These are phyloP conservation scores for Pterocles gutturalis DNA, from an alignment of 2,113 vertebrate genomes.

Conservation along the genomic window DNA sequence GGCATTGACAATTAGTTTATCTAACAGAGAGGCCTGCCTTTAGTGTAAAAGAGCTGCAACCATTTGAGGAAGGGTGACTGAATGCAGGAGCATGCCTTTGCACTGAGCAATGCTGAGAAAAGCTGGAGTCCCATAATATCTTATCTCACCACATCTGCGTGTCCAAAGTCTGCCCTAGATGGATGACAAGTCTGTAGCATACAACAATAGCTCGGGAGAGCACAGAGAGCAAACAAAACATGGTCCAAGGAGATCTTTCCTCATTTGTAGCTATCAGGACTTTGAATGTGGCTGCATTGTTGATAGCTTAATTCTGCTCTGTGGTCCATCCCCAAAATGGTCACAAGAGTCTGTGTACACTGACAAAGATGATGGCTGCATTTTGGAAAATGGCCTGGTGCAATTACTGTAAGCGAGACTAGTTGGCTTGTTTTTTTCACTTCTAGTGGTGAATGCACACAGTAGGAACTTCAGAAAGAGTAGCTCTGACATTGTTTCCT, in stretches of 20 bases:
- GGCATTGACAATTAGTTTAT: not conserved
- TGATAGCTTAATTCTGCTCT: not conserved
- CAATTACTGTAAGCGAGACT: not conserved
- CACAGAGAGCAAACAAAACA: not conserved
- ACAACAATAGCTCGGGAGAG: fast-evolving
- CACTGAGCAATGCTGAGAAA: not conserved
- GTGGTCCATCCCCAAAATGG: not conserved
- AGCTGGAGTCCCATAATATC: not conserved
- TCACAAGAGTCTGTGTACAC: not conserved
- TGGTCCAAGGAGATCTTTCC: not conserved
- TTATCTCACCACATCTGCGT: not conserved
- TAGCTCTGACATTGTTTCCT: constrained; percentile 4
- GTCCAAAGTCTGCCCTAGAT: not conserved
- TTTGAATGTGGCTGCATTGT: not conserved
- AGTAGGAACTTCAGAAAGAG: not conserved
- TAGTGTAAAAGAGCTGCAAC: not conserved
- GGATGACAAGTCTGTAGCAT: not conserved
- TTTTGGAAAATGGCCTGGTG: not conserved
- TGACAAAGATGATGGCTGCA: not conserved
- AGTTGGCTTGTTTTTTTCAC: not conserved
- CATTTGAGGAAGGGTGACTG: not conserved
- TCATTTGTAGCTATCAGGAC: not conserved
- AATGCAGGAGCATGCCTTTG: not conserved
- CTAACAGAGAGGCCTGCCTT: not conserved
- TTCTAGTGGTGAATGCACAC: not conserved